A percentile compares a stretch with the other conserved stretches of the same genome.
These are phyloP conservation scores for Plumapathes pennacea DNA, from an alignment of 92 coral and sea anemone genomes.

Conservation along the genomic window DNA sequence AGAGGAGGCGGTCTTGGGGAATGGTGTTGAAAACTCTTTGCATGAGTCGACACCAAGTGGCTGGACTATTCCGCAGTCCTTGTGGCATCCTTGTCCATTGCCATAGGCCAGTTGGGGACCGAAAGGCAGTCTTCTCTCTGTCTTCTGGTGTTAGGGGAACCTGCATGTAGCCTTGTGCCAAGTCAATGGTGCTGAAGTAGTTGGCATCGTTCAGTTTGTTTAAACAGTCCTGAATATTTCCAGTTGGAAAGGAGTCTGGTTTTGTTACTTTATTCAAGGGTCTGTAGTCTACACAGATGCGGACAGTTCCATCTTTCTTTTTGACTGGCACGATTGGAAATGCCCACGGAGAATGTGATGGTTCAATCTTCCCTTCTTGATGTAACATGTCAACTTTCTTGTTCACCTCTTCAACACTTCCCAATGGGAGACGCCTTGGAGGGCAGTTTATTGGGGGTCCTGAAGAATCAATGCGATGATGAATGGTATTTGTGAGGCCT, in stretches of 20 bases:
- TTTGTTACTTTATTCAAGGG: slow-evolving; percentile 26
- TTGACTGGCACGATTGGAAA: slow-evolving; percentile 22
- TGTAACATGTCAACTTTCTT: slow-evolving; percentile 16
- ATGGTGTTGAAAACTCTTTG: slow-evolving; percentile 24
- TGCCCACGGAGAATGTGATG: slow-evolving; percentile 26
- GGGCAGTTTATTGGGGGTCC: slow-evolving; percentile 34
- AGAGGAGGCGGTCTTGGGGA: slow-evolving; percentile 20
- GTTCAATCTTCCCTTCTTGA: slow-evolving; percentile 35
- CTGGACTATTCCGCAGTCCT: slow-evolving; percentile 32
- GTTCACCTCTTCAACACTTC: slow-evolving; percentile 44
- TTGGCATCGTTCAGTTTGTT: slow-evolving; percentile 10
- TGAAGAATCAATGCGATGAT: slow-evolving; percentile 11
- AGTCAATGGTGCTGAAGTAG: slow-evolving; percentile 26
- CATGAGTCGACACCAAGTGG: slow-evolving; percentile 49
- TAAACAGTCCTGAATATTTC: slow-evolving; percentile 32
- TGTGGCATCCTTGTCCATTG: slow-evolving; percentile 56
- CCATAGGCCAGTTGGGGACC: slow-evolving; percentile 36
- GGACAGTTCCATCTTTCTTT: slow-evolving; percentile 25
- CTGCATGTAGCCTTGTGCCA: slow-evolving; percentile 34
- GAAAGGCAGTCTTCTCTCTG: slow-evolving; percentile 38
- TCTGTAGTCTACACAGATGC: slow-evolving; percentile 22
- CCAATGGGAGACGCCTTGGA: slow-evolving; percentile 32
- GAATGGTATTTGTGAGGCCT: slow-evolving; percentile 28
- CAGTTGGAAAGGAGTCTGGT: slow-evolving; percentile 30
- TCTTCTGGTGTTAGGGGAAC: slow-evolving; percentile 29